Evolutionary conservation across 2,797 vertebrate species (phyloP).

Genomic region (Dendrocincla tyrannina): DNA sequence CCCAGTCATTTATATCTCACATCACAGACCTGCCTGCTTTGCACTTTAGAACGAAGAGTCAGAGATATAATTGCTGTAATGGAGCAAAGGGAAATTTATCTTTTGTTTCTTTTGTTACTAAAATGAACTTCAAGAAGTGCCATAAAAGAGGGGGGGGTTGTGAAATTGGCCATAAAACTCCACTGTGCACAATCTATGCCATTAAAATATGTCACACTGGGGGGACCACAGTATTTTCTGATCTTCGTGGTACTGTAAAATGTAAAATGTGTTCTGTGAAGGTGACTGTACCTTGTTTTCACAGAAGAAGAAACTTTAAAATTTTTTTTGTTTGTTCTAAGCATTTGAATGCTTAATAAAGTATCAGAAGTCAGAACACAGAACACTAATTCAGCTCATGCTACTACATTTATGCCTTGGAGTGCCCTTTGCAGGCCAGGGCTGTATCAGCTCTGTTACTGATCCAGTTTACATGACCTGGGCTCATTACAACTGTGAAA

Average conservation of each 20-base stretch:
- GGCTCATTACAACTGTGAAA: background rate
- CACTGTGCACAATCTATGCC: background rate
- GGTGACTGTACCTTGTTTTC: background rate
- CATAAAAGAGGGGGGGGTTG: background rate
- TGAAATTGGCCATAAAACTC: background rate
- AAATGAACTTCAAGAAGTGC: background rate
- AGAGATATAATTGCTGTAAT: background rate
- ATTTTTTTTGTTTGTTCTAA: background rate
- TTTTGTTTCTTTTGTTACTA: background rate
- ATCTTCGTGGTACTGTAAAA: background rate
- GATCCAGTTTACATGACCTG: background rate
- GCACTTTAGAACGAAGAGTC: background rate
- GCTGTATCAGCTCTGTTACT: background rate
- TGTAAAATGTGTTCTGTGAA: background rate
- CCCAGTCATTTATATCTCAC: background rate
- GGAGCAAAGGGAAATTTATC: background rate
- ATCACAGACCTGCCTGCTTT: background rate
- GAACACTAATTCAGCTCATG: background rate
- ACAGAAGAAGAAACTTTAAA: background rate
- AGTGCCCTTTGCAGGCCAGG: background rate
- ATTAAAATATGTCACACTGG: background rate
- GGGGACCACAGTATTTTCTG: background rate
- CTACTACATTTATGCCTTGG: background rate
- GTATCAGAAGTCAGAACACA: background rate
- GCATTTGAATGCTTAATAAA: background rate